phyloP scores from a whole-genome alignment of 92 coral and sea anemone species.

The Epizoanthus illoricatus region DNA sequence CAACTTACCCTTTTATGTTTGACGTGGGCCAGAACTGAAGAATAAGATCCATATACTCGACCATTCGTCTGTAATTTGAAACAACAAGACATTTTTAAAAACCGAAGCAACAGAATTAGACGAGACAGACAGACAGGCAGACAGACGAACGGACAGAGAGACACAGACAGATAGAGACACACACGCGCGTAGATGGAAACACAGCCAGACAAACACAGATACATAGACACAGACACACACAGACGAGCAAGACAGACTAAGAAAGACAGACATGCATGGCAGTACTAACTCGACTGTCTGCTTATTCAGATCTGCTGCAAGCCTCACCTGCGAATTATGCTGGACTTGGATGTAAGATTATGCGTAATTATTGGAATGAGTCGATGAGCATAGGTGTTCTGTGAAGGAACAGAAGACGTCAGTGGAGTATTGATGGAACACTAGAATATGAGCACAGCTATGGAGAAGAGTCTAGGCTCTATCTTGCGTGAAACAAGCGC shows the following conservation, averaged over 20 bases:
- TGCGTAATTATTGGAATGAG: constrained; percentile 76
- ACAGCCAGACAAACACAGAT: background rate
- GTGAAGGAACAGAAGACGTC: background rate
- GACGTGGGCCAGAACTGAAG: constrained; percentile 85
- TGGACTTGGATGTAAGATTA: constrained; percentile 84
- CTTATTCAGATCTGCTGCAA: background rate
- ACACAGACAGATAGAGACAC: background rate
- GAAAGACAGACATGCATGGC: too few relatives aligned
- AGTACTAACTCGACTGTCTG: background rate
- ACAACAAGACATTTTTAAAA: background rate
- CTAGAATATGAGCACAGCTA: too few relatives aligned
- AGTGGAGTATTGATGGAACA: background rate
- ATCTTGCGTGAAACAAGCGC: too few relatives aligned
- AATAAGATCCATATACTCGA: constrained; percentile 66
- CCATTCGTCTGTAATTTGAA: constrained; percentile 66
- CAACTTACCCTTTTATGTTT: constrained; percentile 79
- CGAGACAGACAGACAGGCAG: background rate
- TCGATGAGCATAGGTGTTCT: constrained; percentile 90
- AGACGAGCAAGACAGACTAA: too few relatives aligned
- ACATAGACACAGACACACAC: too few relatives aligned
- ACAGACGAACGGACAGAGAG: background rate
- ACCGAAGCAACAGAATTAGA: background rate
- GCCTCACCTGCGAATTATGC: constrained; percentile 79
- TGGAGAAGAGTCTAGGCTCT: too few relatives aligned
- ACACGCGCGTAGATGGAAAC: too few relatives aligned